These are phyloP conservation scores for Lepilemur ruficaudatus DNA, from an alignment of 2,797 vertebrate species.

Conservation along the genomic window DNA sequence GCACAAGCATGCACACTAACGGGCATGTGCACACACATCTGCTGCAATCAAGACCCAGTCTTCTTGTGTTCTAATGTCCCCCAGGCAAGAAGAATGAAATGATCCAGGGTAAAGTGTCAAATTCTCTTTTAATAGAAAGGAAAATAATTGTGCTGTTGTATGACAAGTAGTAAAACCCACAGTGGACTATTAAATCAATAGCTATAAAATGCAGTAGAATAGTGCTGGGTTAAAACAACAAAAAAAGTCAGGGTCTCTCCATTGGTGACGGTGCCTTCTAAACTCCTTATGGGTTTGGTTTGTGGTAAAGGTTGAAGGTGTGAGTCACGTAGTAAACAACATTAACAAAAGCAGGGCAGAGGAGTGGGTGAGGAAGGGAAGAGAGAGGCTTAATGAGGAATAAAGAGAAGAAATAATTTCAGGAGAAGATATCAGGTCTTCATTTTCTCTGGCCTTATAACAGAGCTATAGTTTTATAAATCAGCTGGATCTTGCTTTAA, in stretches of 20 bases:
- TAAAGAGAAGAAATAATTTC: conserved; percentile 23
- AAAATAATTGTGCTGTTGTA: conserved; percentile 79
- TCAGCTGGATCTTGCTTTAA: not conserved
- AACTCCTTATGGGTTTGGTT: conserved; percentile 72
- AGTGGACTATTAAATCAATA: conserved; percentile 80
- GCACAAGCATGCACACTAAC: not conserved
- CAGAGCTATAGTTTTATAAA: not conserved
- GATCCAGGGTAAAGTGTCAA: conserved; percentile 72
- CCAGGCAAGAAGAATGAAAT: conserved; percentile 71
- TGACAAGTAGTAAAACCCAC: conserved; percentile 82
- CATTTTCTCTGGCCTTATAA: not conserved
- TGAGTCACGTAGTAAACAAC: conserved; percentile 11
- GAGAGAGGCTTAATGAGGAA: not conserved
- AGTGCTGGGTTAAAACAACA: conserved; percentile 73
- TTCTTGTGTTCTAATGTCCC: conserved; percentile 8
- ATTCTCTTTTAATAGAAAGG: conserved; percentile 75
- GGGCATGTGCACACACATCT: not conserved
- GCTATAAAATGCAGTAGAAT: conserved; percentile 71
- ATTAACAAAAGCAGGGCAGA: conserved; percentile 6
- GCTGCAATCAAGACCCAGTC: not conserved
- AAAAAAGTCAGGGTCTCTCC: conserved; percentile 56
- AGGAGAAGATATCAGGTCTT: not conserved
- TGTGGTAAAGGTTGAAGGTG: conserved; percentile 56
- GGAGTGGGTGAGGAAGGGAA: conserved; percentile 4
- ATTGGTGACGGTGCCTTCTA: conserved; percentile 66